Evolutionary conservation across 2,113 vertebrate genomes (phyloP).

Genomic region (Pterocles orientalis): DNA sequence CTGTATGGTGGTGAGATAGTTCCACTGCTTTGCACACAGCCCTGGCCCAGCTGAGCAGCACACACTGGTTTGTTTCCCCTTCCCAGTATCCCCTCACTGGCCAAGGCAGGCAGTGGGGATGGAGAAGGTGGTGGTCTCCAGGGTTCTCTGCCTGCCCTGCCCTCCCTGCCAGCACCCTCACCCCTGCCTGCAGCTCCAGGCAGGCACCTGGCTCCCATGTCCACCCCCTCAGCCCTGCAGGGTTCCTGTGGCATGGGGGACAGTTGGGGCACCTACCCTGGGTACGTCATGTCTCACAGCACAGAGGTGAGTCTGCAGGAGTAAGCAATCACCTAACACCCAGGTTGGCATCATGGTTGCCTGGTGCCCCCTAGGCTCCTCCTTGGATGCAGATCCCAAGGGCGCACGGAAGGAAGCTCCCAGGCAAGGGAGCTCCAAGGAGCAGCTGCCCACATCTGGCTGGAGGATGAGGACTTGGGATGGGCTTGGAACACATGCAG

Average conservation of each 20-base stretch:
- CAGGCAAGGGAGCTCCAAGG: background rate
- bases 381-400: background rate
- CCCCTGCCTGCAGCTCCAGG: background rate
- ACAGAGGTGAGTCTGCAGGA: background rate
- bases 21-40: background rate
- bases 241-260: background rate
- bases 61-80: background rate
- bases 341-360: accelerated
- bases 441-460: background rate
- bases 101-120: background rate
- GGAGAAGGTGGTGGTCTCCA: accelerated
- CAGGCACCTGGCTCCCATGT: background rate
- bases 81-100: background rate
- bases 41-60: background rate
- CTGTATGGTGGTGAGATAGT: background rate
- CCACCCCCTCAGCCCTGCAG: accelerated
- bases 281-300: accelerated
- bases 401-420: background rate
- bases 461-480: background rate
- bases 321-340: background rate
- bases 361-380: background rate
- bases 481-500: background rate
- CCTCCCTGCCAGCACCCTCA: background rate
- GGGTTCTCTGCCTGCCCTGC: background rate
- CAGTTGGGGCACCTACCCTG: accelerated